Evolutionary conservation across 1,140 invertebrate genomes (phyloP).

Genomic region (Anoplophora glabripennis): DNA sequence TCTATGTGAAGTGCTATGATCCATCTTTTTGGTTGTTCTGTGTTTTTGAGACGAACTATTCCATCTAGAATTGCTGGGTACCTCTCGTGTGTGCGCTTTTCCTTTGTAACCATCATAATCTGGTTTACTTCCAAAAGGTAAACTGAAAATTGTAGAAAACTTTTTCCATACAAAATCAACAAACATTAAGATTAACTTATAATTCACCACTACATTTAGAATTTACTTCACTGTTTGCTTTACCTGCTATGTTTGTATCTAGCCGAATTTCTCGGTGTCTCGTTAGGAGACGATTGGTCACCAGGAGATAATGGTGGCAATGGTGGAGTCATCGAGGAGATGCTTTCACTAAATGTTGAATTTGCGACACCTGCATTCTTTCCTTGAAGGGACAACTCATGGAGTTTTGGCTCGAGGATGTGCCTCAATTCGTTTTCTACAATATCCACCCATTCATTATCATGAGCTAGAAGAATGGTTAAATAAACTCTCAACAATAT

Average conservation of each 20-base stretch:
- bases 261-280: conserved; percentile 51
- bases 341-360: conserved; percentile 63
- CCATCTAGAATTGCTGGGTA: conserved; percentile 31
- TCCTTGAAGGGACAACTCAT: conserved; percentile 54
- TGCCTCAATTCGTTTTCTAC: conserved; percentile 76
- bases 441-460: conserved; percentile 80
- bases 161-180: background rate
- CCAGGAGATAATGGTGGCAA: conserved; percentile 72
- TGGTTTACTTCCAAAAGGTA: conserved; percentile 59
- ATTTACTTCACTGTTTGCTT: background rate
- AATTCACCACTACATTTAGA: too few relatives aligned
- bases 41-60: conserved; percentile 37
- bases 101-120: conserved; percentile 51
- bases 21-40: conserved; percentile 40
- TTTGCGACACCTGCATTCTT: conserved; percentile 50
- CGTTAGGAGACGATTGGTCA: conserved; percentile 46
- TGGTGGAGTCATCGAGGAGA: conserved; percentile 70
- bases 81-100: conserved; percentile 40
- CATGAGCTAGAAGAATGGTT: conserved; percentile 53
- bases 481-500: background rate
- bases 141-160: conserved; percentile 44
- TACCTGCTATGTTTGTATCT: conserved; percentile 53
- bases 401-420: conserved; percentile 69
- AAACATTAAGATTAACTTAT: too few relatives aligned
- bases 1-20: conserved; percentile 41